Base-by-base conservation (phyloP, 2,797 vertebrate genomes). In the Anas georgica region DNA sequence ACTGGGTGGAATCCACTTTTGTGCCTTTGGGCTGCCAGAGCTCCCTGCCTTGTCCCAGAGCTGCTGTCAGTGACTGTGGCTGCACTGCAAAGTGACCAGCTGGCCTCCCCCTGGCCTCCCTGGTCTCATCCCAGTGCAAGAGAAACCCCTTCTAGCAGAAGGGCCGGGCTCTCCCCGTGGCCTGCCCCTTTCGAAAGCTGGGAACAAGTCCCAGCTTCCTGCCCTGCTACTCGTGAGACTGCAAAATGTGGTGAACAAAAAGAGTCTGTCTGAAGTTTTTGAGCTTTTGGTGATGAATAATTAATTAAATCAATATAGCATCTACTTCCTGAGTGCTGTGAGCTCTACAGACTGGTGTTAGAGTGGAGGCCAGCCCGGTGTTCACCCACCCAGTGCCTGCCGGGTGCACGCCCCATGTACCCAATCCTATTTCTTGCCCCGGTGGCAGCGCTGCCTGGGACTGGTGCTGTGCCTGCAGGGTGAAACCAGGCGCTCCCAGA, bases 111-210 rank as follows among this genome's bases (percentile, higher is more conserved):
- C 46, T 97, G 96, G 48, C 92, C 94, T 68, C 31, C 95, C 62
- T 64, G 91, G 95, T 93, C 86, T 96, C 58, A 52, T 83, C 87
- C 17, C 70, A 56, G 94, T 97, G 92, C 97, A 18, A 97, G 87
- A 95, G 54, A 12, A 96, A 86, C 54, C 90, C 96, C 93, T 59
- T 83, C 92, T 96, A 90, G 93, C 96, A 97, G 91, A 96, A 97
- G 97, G 96, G 92, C 43, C 87, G 26, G 88, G 75, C 83, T 31
- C 20, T 16, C 0, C 0, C 50, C 7, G 0, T 94, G 28, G 75
- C 16, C 91, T 96, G 62, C 72, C 85, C 84, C 79, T 97, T 97
- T 95, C 81, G 93, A 97, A 94, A 83, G 95, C 83, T 95, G 96
- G 97, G 58, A 75, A 97, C 97, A 98, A 70, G 1, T 25, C 63